phyloP scores from a whole-genome alignment of 2,113 vertebrate genomes.

The Sisor rabdophorus region DNA sequence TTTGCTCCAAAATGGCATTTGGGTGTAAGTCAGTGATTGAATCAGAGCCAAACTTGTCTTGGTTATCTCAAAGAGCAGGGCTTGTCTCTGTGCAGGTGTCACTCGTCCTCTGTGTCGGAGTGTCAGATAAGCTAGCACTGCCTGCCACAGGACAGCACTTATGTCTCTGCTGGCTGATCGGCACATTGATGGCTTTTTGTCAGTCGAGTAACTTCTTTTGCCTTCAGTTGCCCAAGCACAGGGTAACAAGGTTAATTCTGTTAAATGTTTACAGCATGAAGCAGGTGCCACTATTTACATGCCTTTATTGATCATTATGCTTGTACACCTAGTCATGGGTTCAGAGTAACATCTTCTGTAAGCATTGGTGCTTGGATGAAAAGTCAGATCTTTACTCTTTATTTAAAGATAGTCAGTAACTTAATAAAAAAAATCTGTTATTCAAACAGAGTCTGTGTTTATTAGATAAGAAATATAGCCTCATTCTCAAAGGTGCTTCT shows the following conservation, averaged over 20 bases:
- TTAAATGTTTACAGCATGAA: neutral
- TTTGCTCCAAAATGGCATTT: slow-evolving; percentile 36
- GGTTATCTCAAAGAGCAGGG: slow-evolving; percentile 56
- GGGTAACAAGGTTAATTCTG: neutral
- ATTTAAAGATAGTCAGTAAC: neutral
- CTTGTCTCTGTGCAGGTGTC: slow-evolving; percentile 48
- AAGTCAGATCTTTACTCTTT: neutral
- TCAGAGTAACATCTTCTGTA: neutral
- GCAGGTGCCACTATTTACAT: neutral
- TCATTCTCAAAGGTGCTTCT: neutral
- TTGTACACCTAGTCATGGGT: neutral
- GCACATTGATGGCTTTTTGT: slow-evolving; percentile 36
- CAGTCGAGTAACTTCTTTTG: slow-evolving; percentile 27
- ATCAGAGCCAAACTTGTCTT: slow-evolving; percentile 55
- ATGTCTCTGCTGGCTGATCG: slow-evolving; percentile 35
- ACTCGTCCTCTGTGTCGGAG: slow-evolving; percentile 38
- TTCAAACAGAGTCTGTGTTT: neutral
- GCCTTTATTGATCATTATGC: neutral
- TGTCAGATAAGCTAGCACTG: slow-evolving; percentile 50
- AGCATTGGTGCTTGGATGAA: neutral
- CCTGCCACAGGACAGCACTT: slow-evolving; percentile 49
- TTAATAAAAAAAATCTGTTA: neutral
- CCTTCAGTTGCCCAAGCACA: neutral
- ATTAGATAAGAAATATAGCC: neutral
- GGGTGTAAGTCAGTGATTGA: slow-evolving; percentile 54